These are phyloP conservation scores for Calonectris borealis DNA, from an alignment of 2,113 vertebrate genomes.

Conservation along the genomic window DNA sequence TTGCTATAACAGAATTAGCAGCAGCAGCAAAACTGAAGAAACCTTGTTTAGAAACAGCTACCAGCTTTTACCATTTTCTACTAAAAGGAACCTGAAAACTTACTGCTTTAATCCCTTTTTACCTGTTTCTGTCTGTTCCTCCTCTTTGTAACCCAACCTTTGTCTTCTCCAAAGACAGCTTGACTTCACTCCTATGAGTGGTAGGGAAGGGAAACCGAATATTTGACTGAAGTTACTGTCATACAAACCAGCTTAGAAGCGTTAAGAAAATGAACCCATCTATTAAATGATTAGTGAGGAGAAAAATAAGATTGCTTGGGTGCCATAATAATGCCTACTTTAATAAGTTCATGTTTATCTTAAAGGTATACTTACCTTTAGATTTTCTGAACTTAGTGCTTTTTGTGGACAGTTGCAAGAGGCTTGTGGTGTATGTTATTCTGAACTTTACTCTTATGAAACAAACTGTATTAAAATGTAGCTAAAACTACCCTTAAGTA, in stretches of 20 bases:
- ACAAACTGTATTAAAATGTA: not conserved
- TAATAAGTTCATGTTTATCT: not conserved
- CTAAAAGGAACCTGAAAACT: not conserved
- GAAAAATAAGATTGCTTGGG: not conserved
- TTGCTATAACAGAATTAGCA: not conserved
- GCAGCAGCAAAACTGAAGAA: not conserved
- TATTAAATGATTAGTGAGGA: not conserved
- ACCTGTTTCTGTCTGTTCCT: not conserved
- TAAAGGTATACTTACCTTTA: not conserved
- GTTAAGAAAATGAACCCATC: not conserved
- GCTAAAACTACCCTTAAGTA: not conserved
- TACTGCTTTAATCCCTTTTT: not conserved
- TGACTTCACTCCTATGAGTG: not conserved
- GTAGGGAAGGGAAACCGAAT: not conserved
- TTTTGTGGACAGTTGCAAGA: not conserved
- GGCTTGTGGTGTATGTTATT: not conserved
- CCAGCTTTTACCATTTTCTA: not conserved
- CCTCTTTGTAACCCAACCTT: not conserved
- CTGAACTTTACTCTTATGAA: not conserved
- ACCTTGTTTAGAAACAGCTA: not conserved
- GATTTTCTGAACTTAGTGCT: not conserved
- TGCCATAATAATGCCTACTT: not conserved
- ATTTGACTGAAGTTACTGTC: not conserved
- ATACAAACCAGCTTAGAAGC: not conserved
- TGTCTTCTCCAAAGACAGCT: not conserved